Evolutionary conservation across 1,140 invertebrate species (phyloP), one percentile per base, ranked within the genome.

Genomic region (Lepeophtheirus salmonis): DNA sequence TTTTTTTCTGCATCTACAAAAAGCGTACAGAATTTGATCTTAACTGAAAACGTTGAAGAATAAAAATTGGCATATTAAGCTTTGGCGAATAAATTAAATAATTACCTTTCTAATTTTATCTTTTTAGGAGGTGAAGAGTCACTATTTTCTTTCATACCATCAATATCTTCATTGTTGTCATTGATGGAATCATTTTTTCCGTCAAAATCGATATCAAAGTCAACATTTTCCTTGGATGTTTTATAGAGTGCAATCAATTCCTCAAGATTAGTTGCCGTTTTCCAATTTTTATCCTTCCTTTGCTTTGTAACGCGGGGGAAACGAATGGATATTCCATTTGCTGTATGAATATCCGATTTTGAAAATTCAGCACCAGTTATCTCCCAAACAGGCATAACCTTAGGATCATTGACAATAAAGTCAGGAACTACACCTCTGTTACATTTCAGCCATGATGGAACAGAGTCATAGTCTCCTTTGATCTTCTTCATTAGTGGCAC

Each of bases 281-380:
- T 71, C 79, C 86, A 89, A 55, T 77, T 73, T 74, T 94, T 94
- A 68, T 94, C 89, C 22, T 61, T 21, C 21, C 59, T 20, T 24
- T 21, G 16, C 50, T 79, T 79, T 1, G 86, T 86, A 0, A 94
- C 83, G 63, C 90, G 75, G 2, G 90, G 90, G 75, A 95, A 95
- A 64, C 89, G 73, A 51, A 95, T 88, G 2, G 88, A 92, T 66
- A 94, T 91, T 3, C 88, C 86, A 68, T 83, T 79, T 1, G 88
- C 88, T 2, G 88, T 91, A 67, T 95, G 90, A 16, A 83, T 76
- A 52, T 88, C 83, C 62, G 83, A 77, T 69, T 87, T 81, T 6
- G 84, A 88, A 65, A 94, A 86, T 71, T 95, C 89, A 0, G 89
- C 89, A 0, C 89, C 89, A 1, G 84, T 85, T 25, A 95, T 89